These are phyloP conservation scores for Spodoptera littoralis DNA, from an alignment of 2,888 invertebrate genomes.

Conservation along the genomic window DNA sequence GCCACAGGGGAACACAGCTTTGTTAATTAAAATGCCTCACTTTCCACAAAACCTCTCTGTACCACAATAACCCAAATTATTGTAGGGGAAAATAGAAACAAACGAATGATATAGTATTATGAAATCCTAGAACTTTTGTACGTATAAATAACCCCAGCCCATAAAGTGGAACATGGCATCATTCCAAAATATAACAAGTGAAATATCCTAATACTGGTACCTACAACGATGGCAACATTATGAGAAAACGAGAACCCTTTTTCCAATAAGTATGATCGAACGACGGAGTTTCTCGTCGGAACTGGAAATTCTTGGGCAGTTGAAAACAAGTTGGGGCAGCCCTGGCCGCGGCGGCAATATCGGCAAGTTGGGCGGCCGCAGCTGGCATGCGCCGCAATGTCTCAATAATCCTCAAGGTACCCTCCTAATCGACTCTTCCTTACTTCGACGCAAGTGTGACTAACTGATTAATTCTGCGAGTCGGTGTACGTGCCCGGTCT, in stretches of 20 bases:
- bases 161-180: constrained; percentile 70
- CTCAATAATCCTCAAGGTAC: constrained; percentile 88
- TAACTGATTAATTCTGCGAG: constrained; percentile 87
- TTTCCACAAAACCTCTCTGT: constrained; percentile 33
- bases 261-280: constrained; percentile 83
- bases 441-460: constrained; percentile 86
- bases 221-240: constrained; percentile 67
- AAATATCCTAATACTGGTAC: constrained; percentile 69
- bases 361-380: constrained; percentile 83
- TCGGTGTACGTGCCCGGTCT: constrained; percentile 79
- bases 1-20: constrained; percentile 42
- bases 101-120: constrained; percentile 44
- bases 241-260: constrained; percentile 71
- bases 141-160: constrained; percentile 65
- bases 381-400: constrained; percentile 84
- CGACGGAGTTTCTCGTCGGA: constrained; percentile 77
- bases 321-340: constrained; percentile 83
- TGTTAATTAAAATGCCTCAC: constrained; percentile 56
- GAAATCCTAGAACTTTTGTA: constrained; percentile 51
- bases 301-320: constrained; percentile 81
- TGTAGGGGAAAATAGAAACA: constrained; percentile 40
- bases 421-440: constrained; percentile 88
- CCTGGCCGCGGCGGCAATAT: constrained; percentile 81
- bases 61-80: constrained; percentile 38
- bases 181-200: constrained; percentile 70